These are phyloP conservation scores for Tympanoctomys barrerae DNA, from an alignment of 2,797 vertebrate genomes.

Conservation along the genomic window DNA sequence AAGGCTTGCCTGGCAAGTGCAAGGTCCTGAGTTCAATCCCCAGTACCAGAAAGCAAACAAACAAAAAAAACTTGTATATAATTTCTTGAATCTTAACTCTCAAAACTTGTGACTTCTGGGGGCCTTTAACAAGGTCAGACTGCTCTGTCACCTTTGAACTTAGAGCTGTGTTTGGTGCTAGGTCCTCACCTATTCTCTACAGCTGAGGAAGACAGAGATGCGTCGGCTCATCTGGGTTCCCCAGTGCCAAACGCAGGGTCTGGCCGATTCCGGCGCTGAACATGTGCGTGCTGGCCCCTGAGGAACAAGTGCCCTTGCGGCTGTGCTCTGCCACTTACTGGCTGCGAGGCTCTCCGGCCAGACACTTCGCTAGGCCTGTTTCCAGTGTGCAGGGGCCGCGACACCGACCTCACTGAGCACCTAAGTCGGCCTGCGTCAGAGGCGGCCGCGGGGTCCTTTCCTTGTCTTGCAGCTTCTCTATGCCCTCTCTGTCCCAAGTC, in stretches of 20 bases:
- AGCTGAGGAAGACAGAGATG: neutral
- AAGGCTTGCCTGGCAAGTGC: too few relatives aligned
- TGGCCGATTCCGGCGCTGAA: neutral
- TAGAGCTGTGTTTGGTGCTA: constrained; percentile 23
- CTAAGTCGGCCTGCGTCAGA: neutral
- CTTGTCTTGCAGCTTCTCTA: constrained; percentile 9
- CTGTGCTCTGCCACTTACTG: constrained; percentile 34
- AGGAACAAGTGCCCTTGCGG: neutral
- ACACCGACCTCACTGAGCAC: neutral
- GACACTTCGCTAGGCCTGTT: neutral
- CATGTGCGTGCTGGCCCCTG: constrained; percentile 4
- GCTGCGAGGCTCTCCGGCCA: neutral
- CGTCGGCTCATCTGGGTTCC: neutral
- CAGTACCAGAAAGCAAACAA: too few relatives aligned
- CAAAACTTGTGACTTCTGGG: constrained; percentile 38
- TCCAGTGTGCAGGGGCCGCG: neutral
- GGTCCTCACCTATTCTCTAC: constrained; percentile 20
- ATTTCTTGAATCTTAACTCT: constrained; percentile 39
- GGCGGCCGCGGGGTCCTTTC: neutral
- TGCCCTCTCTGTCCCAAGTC: neutral
- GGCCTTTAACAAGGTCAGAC: constrained; percentile 6
- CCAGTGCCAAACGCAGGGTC: neutral
- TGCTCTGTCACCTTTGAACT: constrained; percentile 10
- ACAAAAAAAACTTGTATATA: neutral
- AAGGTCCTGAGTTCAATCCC: too few relatives aligned